A percentile compares a stretch with the other conserved stretches of the same genome.
These are phyloP conservation scores for Coenonympha arcania DNA, from an alignment of 2,888 invertebrate genomes.

Conservation along the genomic window DNA sequence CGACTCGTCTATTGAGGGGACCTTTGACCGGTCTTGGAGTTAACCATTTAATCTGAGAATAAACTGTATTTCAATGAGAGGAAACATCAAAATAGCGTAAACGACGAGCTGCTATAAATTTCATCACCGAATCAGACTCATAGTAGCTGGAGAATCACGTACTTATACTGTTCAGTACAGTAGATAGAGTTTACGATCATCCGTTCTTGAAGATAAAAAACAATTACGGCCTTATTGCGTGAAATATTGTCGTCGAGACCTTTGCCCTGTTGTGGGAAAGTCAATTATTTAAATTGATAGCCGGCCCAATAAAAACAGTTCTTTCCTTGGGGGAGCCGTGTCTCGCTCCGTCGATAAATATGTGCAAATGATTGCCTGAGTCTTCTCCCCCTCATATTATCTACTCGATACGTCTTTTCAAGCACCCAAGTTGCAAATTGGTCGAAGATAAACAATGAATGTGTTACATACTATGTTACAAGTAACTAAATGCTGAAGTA, in stretches of 20 bases:
- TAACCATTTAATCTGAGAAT: constrained; percentile 2
- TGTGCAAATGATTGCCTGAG: constrained; percentile 24
- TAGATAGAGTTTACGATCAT: constrained; percentile 17
- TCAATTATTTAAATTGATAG: constrained; percentile 32
- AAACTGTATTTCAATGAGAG: neutral
- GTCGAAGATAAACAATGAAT: neutral
- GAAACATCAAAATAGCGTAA: neutral
- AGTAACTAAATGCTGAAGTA: too few species aligned
- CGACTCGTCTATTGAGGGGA: constrained; percentile 8
- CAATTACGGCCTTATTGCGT: constrained; percentile 29
- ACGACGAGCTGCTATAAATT: neutral
- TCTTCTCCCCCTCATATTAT: constrained; percentile 7
- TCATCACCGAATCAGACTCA: neutral
- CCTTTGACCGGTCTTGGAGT: constrained; percentile 3
- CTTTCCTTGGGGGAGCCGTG: constrained; percentile 22
- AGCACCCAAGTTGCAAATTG: neutral
- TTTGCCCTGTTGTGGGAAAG: constrained; percentile 27
- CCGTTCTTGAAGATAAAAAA: constrained; percentile 21
- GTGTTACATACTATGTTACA: too few species aligned
- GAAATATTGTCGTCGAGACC: constrained; percentile 27
- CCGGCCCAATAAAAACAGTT: constrained; percentile 28
- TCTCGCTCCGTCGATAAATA: constrained; percentile 26
- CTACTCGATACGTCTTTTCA: constrained; percentile 8
- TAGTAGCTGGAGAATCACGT: constrained; percentile 19
- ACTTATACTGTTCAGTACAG: constrained; percentile 14